Base-by-base conservation (phyloP, 2,113 vertebrate genomes). In the Calidris pugnax region DNA sequence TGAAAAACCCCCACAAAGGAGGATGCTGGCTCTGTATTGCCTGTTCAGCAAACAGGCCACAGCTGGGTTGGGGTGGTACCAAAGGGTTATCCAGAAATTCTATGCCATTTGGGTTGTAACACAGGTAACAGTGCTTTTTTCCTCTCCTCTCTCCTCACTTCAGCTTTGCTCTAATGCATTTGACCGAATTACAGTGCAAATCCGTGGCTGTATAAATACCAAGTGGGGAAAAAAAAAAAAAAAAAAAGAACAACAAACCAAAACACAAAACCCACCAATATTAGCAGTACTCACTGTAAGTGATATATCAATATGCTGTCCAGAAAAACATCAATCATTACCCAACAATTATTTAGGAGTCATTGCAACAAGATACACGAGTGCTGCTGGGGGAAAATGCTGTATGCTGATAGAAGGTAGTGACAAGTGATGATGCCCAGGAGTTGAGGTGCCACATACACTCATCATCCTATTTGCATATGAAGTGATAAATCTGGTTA, bases 401-500 rank as follows among this genome's bases (percentile, higher is more conserved):
- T 62, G 10, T 33, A 14, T 9, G 33, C 35, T 48, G 21, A 43
- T 48, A 23, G 41, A 64, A 43, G 17, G 22, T 4, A 53, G 39
- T 45, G 32, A 33, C 14, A 41, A 91, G 14, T 18, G 67, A 76
- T 60, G 45, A 9, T 24, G 20, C 21, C 75, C 39, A 86, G 2
- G 3, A 82, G 30, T 5, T 39, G 68, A 85, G 85, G 89, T 28
- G 37, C 60, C 95, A 94, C 95, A 47, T 95, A 89, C 67, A 85
- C 59, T 86, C 53, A 93, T 63, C 55, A 82, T 39, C 24, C 43
- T 27, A 90, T 93, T 84, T 96, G 83, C 90, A 96, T 89, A 89
- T 74, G 47, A 96, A 97, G 96, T 59, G 75, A 93, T 84, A 95
- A 68, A 96, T 89, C 94, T 89, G 53, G 62, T 93, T 93, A 92